phyloP scores from a whole-genome alignment of 2,797 vertebrate species.

The Sparidentex hasta region DNA sequence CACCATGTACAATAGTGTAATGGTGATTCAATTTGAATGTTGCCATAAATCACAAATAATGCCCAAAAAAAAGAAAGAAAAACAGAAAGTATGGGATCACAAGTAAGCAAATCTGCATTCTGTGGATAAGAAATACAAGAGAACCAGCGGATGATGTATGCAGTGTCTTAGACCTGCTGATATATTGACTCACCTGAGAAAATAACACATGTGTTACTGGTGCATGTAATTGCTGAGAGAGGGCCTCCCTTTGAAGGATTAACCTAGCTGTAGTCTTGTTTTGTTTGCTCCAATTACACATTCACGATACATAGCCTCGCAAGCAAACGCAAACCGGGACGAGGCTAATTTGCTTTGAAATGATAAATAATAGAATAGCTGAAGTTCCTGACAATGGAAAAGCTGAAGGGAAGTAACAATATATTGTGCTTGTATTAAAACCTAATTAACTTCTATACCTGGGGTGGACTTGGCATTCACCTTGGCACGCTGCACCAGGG shows the following conservation, averaged over 20 bases:
- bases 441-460: conserved; percentile 66
- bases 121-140: no score
- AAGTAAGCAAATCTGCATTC: no score
- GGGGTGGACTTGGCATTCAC: conserved; percentile 63
- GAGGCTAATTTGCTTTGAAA: conserved; percentile 17
- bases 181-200: not conserved
- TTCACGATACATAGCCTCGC: conserved; percentile 16
- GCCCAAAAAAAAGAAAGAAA: no score
- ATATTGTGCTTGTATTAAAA: conserved; percentile 41
- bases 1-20: no score
- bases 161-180: not conserved
- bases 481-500: conserved; percentile 52
- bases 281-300: conserved; percentile 27
- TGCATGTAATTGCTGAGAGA: not conserved
- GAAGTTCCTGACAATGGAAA: conserved; percentile 25
- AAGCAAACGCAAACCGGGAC: not conserved
- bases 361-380: not conserved
- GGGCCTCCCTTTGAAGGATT: conserved; percentile 20
- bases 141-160: not conserved
- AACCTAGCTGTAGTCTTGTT: conserved; percentile 22
- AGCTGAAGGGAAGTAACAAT: conserved; percentile 7
- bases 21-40: no score
- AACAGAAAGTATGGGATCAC: no score
- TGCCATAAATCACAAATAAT: no score
- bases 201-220: not conserved